phyloP scores from a whole-genome alignment of 2,888 invertebrate genomes.

The Perizoma flavofasciatum region DNA sequence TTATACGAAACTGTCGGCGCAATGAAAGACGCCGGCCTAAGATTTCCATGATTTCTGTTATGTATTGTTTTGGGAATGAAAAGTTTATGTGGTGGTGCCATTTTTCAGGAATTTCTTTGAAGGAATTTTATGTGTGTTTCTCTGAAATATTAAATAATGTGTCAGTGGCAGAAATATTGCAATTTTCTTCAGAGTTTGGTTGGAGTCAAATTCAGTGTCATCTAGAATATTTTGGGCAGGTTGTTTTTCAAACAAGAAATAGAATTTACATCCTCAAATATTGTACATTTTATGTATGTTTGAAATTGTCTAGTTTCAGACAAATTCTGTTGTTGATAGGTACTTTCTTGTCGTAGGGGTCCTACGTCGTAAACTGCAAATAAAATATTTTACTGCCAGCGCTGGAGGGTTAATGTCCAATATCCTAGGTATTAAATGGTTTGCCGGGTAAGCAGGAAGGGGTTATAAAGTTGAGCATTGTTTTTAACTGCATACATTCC shows the following conservation, averaged over 20 bases:
- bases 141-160: background rate
- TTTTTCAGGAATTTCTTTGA: slow-evolving; percentile 12
- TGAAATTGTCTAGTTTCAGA: slow-evolving; percentile 24
- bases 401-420: slow-evolving; percentile 55
- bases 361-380: slow-evolving; percentile 67
- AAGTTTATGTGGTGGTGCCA: slow-evolving; percentile 23
- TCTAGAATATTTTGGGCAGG: background rate
- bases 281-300: slow-evolving; percentile 21
- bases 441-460: slow-evolving; percentile 63
- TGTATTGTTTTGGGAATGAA: slow-evolving; percentile 31
- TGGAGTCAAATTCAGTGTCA: background rate
- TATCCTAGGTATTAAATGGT: slow-evolving; percentile 56
- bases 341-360: slow-evolving; percentile 45
- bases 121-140: background rate
- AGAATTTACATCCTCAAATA: slow-evolving; percentile 12
- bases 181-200: background rate
- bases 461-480: slow-evolving; percentile 53
- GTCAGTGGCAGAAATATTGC: background rate
- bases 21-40: slow-evolving; percentile 36
- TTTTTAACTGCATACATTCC: slow-evolving; percentile 5
- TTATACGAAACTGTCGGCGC: slow-evolving; percentile 25
- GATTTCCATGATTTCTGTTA: slow-evolving; percentile 34
- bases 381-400: slow-evolving; percentile 63
- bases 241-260: background rate
- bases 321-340: slow-evolving; percentile 28